Evolutionary conservation across 1,140 invertebrate genomes (phyloP), one percentile per base, ranked within the genome.

Genomic region (Drosophila biarmipes): DNA sequence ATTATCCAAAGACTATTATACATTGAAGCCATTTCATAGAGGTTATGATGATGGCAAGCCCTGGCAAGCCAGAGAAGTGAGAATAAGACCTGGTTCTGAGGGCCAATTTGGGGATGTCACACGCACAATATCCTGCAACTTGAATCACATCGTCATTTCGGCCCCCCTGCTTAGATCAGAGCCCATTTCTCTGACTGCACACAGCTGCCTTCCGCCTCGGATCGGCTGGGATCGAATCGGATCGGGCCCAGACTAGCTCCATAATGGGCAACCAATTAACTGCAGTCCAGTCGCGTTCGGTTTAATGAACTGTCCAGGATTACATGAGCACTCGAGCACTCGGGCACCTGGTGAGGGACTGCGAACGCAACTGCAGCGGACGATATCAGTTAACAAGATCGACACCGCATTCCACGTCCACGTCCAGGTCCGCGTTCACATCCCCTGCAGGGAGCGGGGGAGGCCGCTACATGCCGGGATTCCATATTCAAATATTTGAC

Each of bases 401-500:
- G 46, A 74, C 29, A 64, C 59, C 72, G 61, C 72, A 75, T 66
- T 71, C 67, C 46, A 43, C 54, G 34, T 17, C 52, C 19, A 55
- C 40, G 27, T 71, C 67, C 46, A 43, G 38, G 31, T 15, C 52
- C 19, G 42, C 40, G 27, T 49, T 21, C 17, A 43, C 40, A 43
- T 19, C 40, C 40, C 40, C 12, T 43, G 11, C 5, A 43, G 48
- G 46, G n/a, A 21, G 11, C 17, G 19, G 21, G 15, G 15, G 21
- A 29, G 34, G 38, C 4, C 21, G 34, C 27, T 43, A n/a, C 1
- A 10, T 14, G 24, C 6, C 24, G 37, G 49, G 54, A 59, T 43
- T 68, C 56, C 40, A 73, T 66, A 80, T 81, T 64, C 58, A 78
- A 81, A 82, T 86, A 58, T 86, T 86, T 86, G 71, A 48, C 61